Base-by-base conservation (phyloP, 2,888 invertebrate species). In the Anarsia innoxiella region DNA sequence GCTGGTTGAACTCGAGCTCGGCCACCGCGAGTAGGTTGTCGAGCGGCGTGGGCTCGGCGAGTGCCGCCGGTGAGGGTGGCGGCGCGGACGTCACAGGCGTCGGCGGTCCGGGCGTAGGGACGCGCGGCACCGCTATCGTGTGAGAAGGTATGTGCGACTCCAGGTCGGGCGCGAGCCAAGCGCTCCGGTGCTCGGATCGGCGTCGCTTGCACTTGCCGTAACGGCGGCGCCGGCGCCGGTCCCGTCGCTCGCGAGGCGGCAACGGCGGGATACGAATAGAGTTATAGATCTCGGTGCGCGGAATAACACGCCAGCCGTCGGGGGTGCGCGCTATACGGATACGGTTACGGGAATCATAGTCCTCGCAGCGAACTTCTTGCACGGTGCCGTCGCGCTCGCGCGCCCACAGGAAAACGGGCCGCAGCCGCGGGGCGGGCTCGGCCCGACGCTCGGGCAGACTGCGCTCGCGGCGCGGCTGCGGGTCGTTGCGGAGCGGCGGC, bases 371-470 rank as follows among this genome's bases (percentile, higher is more conserved):
- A 56, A 94, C 93, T 75, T 93, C 92, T 65, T 93, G 90, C 72
- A 94, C 93, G 66, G 89, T 88, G 46, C 92, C 91, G 75, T 93
- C 91, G 55, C 89, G 89, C 71, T 93, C 92, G 65, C 91, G 91
- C 45, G 92, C 92, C 93, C 94, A 94, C 52, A 94, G 87, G 75
- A 94, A 94, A 49, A 94, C 91, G 50, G 94, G 94, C 64, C 93
- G 92, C 53, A 93, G 90, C 42, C 90, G 89, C 54, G 91, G 88
- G 74, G 55, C 70, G 56, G 56, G 62, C 57, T 48, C 64, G 59
- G 49, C 63, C 57, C 43, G 45, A 54, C 48, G 52, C 50, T 48
- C 64, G 60, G 51, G 47, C 72, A 75, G 71, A 75, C 75, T 71
- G 67, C 66, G 66, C 62, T 64, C 63, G 62, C 79, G 83, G 57